A percentile compares a stretch with the other conserved stretches of the same genome.
Conservation (phyloP, 92 coral and sea anemone species). For the Scolanthus callimorphus region DNA sequence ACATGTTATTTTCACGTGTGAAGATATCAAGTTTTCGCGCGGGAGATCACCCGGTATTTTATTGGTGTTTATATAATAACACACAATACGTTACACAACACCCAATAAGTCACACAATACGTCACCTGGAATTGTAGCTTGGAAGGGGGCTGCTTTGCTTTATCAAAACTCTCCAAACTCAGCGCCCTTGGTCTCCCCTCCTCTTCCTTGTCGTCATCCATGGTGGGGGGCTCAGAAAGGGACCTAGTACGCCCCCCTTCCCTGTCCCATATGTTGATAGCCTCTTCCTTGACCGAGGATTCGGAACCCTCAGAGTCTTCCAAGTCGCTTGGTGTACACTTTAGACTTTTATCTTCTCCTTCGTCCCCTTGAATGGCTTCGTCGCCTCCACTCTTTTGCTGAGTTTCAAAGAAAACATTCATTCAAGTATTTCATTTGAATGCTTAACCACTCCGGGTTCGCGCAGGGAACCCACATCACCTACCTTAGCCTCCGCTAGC, state of each 20-base stretch:
- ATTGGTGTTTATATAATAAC: too few relatives aligned
- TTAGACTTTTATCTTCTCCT: background rate
- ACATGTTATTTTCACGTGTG: too few relatives aligned
- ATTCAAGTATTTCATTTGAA: too few relatives aligned
- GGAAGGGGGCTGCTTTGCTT: constrained; percentile 23
- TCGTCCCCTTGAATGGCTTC: constrained; percentile 7
- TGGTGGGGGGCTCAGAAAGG: constrained; percentile 15
- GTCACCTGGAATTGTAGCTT: constrained; percentile 15
- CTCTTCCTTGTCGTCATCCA: background rate
- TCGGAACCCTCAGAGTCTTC: constrained; percentile 13
- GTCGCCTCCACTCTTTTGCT: constrained; percentile 14
- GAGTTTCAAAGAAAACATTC: too few relatives aligned
- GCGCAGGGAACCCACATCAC: too few relatives aligned
- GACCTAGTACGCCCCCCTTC: constrained; percentile 33
- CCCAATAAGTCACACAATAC: too few relatives aligned
- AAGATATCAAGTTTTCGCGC: too few relatives aligned
- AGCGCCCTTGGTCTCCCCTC: constrained; percentile 10
- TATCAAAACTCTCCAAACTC: constrained; percentile 35
- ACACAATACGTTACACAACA: too few relatives aligned
- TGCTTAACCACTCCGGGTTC: too few relatives aligned
- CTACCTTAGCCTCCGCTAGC: constrained; percentile 22
- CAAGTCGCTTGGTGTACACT: background rate
- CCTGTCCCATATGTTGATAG: constrained; percentile 29
- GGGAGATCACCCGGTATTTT: too few relatives aligned
- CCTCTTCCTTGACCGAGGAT: constrained; percentile 4